Evolutionary conservation across 1,140 invertebrate species (phyloP), one percentile per base, ranked within the genome.

Genomic region (Platyscapa corneri): DNA sequence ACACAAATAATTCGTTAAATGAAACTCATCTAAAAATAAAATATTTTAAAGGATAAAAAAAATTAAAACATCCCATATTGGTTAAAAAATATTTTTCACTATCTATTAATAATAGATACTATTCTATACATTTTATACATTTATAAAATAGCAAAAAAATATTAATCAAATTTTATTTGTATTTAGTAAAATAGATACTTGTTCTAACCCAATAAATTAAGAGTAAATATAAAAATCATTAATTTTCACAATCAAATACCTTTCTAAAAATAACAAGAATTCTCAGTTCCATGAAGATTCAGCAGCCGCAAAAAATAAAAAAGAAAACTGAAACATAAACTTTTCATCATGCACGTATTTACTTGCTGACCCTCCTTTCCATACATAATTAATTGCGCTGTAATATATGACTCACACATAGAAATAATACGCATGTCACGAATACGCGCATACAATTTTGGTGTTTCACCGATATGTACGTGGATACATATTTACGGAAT

Each of bases 401-500:
- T 72, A 23, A 42, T 64, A 76, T 32, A 32, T 42, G 49, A 83
- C 53, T 37, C 42, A 67, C 27, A 53, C 53, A 75, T n/a, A 32
- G 27, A 64, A 72, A 23, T 72, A 37, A 80, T 30, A 60, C 27
- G 65, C 18, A 37, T 23, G 56, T 49, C 80, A 14, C n/a, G 67
- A 60, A 39, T 23, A 20, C 18, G n/a, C 70, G 70, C 32, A 74
- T 42, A 42, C 70, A n/a, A 12, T 74, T 74, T 74, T 42, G 37
- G 34, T 27, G 10, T 56, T 30, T 46, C 20, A 18, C 65, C 53
- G 53, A 85, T 70, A 32, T 42, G 34, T 64, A 65, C 84, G 53
- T 64, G 32, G 67, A 77, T 86, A 81, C 85, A 83, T 87, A 88
- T 84, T 84, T 82, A 86, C 70, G 70, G 67, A 75, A 75, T 75